Conservation (phyloP, 2,888 invertebrate species). For the Phyllotreta striolata region DNA sequence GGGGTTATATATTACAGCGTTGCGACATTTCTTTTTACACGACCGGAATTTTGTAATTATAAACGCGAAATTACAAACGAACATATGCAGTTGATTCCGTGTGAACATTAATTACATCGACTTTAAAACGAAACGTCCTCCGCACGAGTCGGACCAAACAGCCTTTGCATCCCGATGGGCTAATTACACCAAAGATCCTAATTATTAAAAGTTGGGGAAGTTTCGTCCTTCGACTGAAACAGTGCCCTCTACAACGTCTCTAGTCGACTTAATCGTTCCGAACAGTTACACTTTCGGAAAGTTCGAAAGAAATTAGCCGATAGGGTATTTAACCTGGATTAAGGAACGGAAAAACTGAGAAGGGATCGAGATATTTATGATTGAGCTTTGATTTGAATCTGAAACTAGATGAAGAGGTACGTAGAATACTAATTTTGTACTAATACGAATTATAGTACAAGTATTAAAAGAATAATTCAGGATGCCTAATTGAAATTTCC, state of each 20-base stretch:
- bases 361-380: conserved; percentile 16
- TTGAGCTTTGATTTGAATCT: conserved; percentile 9
- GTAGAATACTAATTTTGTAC: conserved; percentile 5
- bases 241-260: conserved; percentile 17
- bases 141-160: conserved; percentile 4
- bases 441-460: background rate
- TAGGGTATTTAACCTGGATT: conserved; percentile 14
- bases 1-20: too few relatives aligned
- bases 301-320: conserved; percentile 17
- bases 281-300: conserved; percentile 19
- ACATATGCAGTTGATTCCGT: background rate
- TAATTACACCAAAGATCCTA: conserved; percentile 34
- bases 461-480: too few relatives aligned
- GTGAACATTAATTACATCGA: background rate
- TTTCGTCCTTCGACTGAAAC: conserved; percentile 7
- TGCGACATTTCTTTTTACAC: too few relatives aligned
- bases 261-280: conserved; percentile 21
- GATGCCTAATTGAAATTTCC: too few relatives aligned
- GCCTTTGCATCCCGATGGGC: conserved; percentile 27
- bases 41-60: background rate
- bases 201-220: conserved; percentile 34
- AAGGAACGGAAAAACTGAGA: background rate
- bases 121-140: conserved; percentile 6
- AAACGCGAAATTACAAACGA: conserved; percentile 1
- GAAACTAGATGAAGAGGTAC: background rate